phyloP scores from a whole-genome alignment of 1,140 invertebrate genomes.

The Heliothis virescens region DNA sequence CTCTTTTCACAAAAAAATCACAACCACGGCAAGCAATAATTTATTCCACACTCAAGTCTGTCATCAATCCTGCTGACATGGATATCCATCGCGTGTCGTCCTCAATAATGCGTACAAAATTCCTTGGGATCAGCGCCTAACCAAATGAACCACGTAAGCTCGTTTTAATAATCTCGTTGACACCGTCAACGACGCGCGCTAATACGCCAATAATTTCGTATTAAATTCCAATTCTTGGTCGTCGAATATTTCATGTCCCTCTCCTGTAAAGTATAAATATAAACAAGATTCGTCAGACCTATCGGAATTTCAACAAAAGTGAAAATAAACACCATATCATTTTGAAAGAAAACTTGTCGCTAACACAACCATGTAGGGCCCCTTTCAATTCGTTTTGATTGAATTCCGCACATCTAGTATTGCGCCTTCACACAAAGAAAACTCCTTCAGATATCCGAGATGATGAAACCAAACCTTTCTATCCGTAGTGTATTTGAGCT shows the following conservation, averaged over 20 bases:
- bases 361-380: conserved; percentile 24
- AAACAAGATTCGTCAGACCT: background rate
- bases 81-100: conserved; percentile 13
- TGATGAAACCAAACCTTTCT: conserved; percentile 39
- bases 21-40: too few relatives aligned
- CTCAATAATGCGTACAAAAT: conserved; percentile 30
- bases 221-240: conserved; percentile 27
- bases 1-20: too few relatives aligned
- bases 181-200: conserved; percentile 18
- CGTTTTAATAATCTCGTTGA: conserved; percentile 37
- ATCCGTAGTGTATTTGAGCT: background rate
- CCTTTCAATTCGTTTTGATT: conserved; percentile 38
- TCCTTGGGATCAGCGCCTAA: conserved; percentile 10
- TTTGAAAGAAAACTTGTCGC: conserved; percentile 27
- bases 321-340: conserved; percentile 2
- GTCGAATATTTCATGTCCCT: background rate
- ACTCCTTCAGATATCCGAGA: conserved; percentile 34
- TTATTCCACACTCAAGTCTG: too few relatives aligned
- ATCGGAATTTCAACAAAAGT: background rate
- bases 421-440: conserved; percentile 38
- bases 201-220: conserved; percentile 34
- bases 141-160: conserved; percentile 34
- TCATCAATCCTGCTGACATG: conserved; percentile 23
- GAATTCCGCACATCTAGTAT: conserved; percentile 32
- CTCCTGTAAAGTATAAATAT: background rate